Conservation (phyloP, 2,888 invertebrate species). For the Nezara viridula region DNA sequence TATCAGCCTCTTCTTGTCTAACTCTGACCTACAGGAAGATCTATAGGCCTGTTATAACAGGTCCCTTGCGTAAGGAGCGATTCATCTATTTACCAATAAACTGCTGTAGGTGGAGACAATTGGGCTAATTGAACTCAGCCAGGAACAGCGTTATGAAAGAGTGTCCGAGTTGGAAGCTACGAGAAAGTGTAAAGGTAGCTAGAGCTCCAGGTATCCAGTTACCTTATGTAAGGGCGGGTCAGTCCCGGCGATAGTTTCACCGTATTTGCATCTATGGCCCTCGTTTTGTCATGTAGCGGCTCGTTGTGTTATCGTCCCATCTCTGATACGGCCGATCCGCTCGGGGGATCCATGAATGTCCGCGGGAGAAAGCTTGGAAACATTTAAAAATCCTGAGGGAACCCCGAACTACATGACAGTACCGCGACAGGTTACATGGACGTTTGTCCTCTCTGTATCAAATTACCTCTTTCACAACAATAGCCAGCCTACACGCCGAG, state of each 20-base stretch:
- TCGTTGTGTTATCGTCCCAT: conserved; percentile 12
- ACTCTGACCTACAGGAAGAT: conserved; percentile 12
- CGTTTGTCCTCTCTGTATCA: conserved; percentile 34
- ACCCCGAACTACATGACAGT: conserved; percentile 13
- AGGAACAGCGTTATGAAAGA: conserved; percentile 31
- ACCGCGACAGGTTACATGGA: conserved; percentile 6
- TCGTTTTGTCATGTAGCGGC: conserved; percentile 28
- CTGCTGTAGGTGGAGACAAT: conserved; percentile 21
- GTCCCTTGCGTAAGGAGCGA: neutral
- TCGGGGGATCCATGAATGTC: neutral
- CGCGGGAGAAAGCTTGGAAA: conserved; percentile 4
- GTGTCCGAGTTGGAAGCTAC: conserved; percentile 37
- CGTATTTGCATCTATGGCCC: conserved; percentile 49
- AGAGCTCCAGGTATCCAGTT: conserved; percentile 4
- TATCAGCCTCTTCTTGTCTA: neutral
- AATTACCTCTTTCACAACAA: conserved; percentile 44
- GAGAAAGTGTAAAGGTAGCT: conserved; percentile 54
- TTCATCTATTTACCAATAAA: conserved; percentile 30
- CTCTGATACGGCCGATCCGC: conserved; percentile 24
- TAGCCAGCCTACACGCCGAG: neutral
- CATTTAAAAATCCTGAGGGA: conserved; percentile 23
- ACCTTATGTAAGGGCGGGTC: conserved; percentile 10
- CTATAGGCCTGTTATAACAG: neutral
- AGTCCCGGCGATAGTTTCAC: conserved; percentile 8
- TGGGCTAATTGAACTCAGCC: neutral